A percentile compares a stretch with the other conserved stretches of the same genome.
Conservation (phyloP, 2,888 invertebrate genomes). For the Philonicus albiceps region DNA sequence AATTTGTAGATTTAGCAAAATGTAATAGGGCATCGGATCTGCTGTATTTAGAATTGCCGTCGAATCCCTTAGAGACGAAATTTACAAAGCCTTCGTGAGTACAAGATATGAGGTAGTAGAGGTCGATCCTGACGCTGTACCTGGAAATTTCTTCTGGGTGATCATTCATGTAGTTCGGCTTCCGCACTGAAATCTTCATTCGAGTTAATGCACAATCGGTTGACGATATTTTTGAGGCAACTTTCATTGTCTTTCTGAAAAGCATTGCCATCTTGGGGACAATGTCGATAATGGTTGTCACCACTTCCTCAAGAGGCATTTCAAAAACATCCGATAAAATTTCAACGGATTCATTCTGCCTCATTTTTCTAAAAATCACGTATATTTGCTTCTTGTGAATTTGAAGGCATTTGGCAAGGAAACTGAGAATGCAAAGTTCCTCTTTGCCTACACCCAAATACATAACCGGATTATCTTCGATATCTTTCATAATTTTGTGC, state of each 20-base stretch:
- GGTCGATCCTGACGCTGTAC: background rate
- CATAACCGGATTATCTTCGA: background rate
- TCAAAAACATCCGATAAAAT: conserved; percentile 6
- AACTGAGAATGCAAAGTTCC: background rate
- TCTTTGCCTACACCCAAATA: conserved; percentile 3
- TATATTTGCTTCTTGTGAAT: background rate
- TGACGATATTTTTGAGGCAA: background rate
- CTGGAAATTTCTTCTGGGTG: conserved; percentile 18
- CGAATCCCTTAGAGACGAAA: conserved; percentile 1
- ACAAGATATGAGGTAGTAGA: background rate
- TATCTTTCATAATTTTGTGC: background rate
- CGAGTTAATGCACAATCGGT: background rate
- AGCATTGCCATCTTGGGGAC: background rate
- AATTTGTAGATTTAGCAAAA: background rate
- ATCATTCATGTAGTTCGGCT: background rate
- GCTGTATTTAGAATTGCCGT: background rate
- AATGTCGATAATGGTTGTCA: background rate
- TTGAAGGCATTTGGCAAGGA: background rate
- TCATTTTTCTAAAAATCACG: background rate
- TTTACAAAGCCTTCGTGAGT: background rate
- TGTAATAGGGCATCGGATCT: background rate
- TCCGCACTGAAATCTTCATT: background rate
- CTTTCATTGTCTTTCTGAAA: background rate
- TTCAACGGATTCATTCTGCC: background rate
- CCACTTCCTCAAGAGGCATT: background rate